phyloP scores from a whole-genome alignment of 2,888 invertebrate species.

The Caenorhabditis angaria region DNA sequence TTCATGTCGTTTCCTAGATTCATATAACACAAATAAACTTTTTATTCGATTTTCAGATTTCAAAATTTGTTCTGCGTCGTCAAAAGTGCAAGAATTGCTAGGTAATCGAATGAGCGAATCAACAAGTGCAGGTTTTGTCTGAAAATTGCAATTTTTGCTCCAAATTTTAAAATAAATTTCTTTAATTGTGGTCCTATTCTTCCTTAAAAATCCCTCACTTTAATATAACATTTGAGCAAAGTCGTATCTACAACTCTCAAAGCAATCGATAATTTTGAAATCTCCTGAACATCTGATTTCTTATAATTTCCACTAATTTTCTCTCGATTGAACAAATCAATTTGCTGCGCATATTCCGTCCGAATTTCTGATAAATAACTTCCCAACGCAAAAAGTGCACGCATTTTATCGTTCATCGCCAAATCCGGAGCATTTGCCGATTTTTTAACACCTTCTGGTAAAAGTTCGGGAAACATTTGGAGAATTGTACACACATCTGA shows the following conservation, averaged over 20 bases:
- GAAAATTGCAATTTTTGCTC: slow-evolving; percentile 3
- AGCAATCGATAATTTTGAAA: slow-evolving; percentile 72
- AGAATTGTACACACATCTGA: slow-evolving; percentile 93
- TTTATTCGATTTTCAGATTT: slow-evolving; percentile 74
- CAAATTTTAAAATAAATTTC: slow-evolving; percentile 9
- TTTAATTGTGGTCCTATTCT: not conserved
- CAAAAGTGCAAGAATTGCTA: slow-evolving; percentile 87
- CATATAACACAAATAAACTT: slow-evolving; percentile 93
- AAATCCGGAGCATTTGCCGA: slow-evolving; percentile 39
- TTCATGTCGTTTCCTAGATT: slow-evolving; percentile 89
- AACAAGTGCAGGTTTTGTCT: slow-evolving; percentile 94
- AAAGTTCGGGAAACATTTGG: slow-evolving; percentile 88
- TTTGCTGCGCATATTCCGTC: slow-evolving; percentile 34
- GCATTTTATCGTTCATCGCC: slow-evolving; percentile 78
- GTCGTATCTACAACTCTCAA: slow-evolving; percentile 96
- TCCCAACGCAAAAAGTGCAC: slow-evolving; percentile 85
- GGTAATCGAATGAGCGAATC: slow-evolving; percentile 87
- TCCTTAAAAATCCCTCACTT: slow-evolving; percentile 76
- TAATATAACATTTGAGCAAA: slow-evolving; percentile 92
- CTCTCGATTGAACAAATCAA: slow-evolving; percentile 28
- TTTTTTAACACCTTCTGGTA: slow-evolving; percentile 75
- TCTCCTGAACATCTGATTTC: slow-evolving; percentile 17
- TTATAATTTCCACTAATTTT: slow-evolving; percentile 17
- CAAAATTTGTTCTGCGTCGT: slow-evolving; percentile 89
- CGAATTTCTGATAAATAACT: slow-evolving; percentile 82